Percentiles rank a stretch among this genome's conserved stretches.
Evolutionary conservation across 2,113 vertebrate genomes (phyloP).

Genomic region (Gallinago jamesoni): DNA sequence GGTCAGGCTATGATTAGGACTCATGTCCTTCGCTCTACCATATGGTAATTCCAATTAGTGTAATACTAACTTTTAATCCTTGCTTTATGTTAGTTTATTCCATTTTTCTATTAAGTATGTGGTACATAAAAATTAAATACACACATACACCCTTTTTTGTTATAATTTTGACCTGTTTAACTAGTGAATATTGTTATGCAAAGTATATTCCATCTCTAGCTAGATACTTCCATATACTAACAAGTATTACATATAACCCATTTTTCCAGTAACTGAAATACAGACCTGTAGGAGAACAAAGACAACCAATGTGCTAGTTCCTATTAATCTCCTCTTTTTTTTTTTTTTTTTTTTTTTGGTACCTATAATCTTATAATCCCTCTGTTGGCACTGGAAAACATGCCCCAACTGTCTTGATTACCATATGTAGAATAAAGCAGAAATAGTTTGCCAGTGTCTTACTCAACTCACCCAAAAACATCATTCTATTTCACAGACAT

Average conservation of each 20-base stretch:
- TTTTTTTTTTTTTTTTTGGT: neutral
- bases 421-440: neutral
- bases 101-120: neutral
- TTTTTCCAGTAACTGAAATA: neutral
- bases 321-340: neutral
- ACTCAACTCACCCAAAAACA: neutral
- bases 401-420: constrained; percentile 23
- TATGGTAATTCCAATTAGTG: constrained; percentile 50
- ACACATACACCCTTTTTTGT: neutral
- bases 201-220: neutral
- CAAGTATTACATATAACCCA: neutral
- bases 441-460: constrained; percentile 39
- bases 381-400: neutral
- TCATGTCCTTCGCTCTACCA: neutral
- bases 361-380: constrained; percentile 15
- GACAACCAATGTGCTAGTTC: neutral
- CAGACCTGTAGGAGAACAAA: neutral
- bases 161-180: neutral
- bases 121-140: neutral
- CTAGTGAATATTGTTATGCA: neutral
- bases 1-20: constrained; percentile 31
- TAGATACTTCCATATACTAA: neutral
- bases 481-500: neutral
- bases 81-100: constrained; percentile 17
- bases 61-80: constrained; percentile 60